Conservation (phyloP, 2,888 invertebrate species). For the Eupithecia vulgata region DNA sequence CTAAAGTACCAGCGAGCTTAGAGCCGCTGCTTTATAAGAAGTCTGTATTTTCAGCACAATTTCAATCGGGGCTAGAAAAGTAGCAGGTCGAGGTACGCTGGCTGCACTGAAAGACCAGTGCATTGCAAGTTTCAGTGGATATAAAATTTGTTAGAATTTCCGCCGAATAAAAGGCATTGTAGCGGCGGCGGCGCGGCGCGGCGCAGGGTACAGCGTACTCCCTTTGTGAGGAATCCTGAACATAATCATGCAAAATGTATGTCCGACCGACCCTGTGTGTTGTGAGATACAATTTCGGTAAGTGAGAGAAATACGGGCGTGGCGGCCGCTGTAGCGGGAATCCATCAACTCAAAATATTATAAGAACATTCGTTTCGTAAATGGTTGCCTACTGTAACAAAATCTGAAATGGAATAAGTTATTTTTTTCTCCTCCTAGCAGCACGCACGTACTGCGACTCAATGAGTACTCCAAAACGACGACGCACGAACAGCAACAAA, state of each 20-base stretch:
- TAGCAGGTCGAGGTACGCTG: slow-evolving; percentile 32
- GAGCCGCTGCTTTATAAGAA: slow-evolving; percentile 37
- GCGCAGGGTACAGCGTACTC: slow-evolving; percentile 21
- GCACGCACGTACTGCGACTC: too few relatives aligned
- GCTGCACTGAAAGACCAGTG: slow-evolving; percentile 40
- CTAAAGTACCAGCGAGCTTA: slow-evolving; percentile 32
- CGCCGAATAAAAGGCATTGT: slow-evolving; percentile 37
- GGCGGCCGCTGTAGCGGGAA: background rate
- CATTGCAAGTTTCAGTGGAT: slow-evolving; percentile 42
- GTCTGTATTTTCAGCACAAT: slow-evolving; percentile 17
- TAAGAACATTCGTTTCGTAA: background rate
- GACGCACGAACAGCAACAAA: too few relatives aligned
- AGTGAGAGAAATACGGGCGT: slow-evolving; percentile 16
- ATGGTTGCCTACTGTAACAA: background rate
- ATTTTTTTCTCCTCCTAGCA: too few relatives aligned
- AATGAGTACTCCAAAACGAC: too few relatives aligned
- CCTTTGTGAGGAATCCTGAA: slow-evolving; percentile 27
- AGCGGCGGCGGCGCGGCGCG: background rate
- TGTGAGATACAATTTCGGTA: slow-evolving; percentile 18
- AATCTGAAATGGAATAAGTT: background rate
- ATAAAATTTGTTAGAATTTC: slow-evolving; percentile 47
- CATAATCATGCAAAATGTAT: slow-evolving; percentile 28
- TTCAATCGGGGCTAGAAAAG: slow-evolving; percentile 25
- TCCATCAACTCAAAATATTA: slow-evolving; percentile 3
- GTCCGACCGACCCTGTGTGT: slow-evolving; percentile 9